phyloP scores from a whole-genome alignment of 2,888 invertebrate genomes.

The Zelleria hepariella region DNA sequence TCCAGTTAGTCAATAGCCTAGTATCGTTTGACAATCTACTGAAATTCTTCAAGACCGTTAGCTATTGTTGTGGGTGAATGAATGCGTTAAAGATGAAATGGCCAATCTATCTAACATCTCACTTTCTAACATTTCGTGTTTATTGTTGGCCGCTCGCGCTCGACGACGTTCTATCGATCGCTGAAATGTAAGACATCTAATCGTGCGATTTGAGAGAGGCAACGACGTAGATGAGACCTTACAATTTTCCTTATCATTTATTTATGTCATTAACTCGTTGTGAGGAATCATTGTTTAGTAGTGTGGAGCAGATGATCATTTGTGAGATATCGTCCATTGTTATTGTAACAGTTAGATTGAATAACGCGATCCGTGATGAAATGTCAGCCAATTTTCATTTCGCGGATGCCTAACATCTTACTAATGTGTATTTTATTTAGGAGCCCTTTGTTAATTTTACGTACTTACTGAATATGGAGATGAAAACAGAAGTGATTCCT shows the following conservation, averaged over 20 bases:
- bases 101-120: not conserved
- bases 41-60: not conserved
- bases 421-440: too few species aligned
- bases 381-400: not conserved
- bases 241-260: constrained; percentile 8
- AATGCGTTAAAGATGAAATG: not conserved
- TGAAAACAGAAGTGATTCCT: too few species aligned
- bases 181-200: not conserved
- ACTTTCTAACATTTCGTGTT: constrained; percentile 10
- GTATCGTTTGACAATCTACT: not conserved
- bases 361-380: not conserved
- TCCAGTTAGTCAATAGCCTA: not conserved
- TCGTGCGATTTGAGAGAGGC: not conserved
- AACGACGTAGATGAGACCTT: not conserved
- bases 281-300: not conserved
- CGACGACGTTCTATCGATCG: not conserved
- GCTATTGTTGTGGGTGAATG: not conserved
- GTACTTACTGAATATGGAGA: too few species aligned
- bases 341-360: constrained; percentile 3
- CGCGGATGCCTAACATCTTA: too few species aligned
- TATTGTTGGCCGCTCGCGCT: constrained; percentile 13
- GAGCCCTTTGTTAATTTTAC: too few species aligned
- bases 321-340: constrained; percentile 12
- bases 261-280: constrained; percentile 10
- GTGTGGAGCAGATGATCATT: constrained; percentile 13